phyloP scores from a whole-genome alignment of 2,888 invertebrate species.

The Rhagonycha lutea region DNA sequence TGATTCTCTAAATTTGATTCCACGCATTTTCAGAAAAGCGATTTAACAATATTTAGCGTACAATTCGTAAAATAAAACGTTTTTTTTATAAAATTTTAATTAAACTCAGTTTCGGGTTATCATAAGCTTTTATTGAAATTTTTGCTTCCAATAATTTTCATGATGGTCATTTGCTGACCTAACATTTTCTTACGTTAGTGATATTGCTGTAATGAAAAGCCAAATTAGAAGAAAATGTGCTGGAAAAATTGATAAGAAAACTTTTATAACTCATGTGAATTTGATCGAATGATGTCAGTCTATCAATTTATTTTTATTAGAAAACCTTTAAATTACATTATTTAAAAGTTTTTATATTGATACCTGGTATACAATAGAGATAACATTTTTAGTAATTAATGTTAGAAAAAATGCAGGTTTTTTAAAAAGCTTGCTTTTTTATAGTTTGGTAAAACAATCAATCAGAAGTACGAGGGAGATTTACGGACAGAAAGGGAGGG shows the following conservation, averaged over 20 bases:
- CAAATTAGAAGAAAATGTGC: not conserved
- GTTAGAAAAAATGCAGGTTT: too few species aligned
- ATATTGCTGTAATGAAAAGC: not conserved
- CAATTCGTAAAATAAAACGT: too few species aligned
- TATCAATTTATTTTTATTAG: too few species aligned
- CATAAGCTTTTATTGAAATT: not conserved
- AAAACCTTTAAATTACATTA: too few species aligned
- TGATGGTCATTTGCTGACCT: not conserved
- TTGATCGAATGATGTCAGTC: not conserved
- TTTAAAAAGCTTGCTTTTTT: too few species aligned
- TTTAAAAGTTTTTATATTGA: too few species aligned
- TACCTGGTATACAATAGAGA: too few species aligned
- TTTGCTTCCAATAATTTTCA: not conserved
- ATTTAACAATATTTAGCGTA: not conserved
- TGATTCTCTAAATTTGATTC: not conserved
- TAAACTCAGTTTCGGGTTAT: not conserved
- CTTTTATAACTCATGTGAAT: not conserved
- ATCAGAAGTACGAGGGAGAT: too few species aligned
- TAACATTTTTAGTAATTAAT: too few species aligned
- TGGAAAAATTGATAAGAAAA: not conserved
- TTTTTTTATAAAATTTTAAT: not conserved
- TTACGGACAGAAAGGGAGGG: too few species aligned
- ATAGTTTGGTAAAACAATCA: too few species aligned
- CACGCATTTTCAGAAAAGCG: not conserved
- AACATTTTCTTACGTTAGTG: not conserved